Evolutionary conservation across 2,797 vertebrate genomes (phyloP).

Genomic region (Spheniscus humboldti): DNA sequence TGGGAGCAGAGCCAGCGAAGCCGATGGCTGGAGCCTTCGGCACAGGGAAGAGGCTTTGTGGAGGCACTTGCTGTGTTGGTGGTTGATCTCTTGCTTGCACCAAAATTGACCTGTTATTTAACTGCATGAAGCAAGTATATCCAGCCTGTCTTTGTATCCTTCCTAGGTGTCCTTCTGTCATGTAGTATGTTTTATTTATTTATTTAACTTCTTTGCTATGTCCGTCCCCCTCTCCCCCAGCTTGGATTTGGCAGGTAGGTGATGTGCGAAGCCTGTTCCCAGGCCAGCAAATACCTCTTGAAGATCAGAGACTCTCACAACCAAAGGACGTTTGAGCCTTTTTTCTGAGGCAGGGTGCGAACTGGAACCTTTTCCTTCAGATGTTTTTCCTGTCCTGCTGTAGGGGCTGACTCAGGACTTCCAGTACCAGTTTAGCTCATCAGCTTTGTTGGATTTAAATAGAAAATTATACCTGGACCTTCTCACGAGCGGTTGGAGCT

Average conservation of each 20-base stretch:
- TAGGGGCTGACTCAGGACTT: slow-evolving; percentile 11
- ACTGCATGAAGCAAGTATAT: not conserved
- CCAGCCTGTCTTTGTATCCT: not conserved
- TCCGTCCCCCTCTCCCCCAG: not conserved
- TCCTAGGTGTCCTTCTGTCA: not conserved
- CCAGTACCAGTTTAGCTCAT: not conserved
- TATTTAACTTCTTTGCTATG: not conserved
- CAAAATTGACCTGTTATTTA: not conserved
- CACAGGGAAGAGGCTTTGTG: not conserved
- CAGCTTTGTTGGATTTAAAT: not conserved
- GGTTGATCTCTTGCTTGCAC: not conserved
- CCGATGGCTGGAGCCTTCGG: accelerated
- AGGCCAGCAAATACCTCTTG: not conserved
- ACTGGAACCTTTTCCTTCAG: slow-evolving; percentile 15
- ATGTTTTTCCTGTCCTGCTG: slow-evolving; percentile 3
- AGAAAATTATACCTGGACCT: not conserved
- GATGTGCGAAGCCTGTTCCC: not conserved
- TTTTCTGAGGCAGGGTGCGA: not conserved
- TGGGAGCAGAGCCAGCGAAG: not conserved
- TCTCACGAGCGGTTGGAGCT: not conserved
- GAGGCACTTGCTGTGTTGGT: accelerated
- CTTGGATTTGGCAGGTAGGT: not conserved
- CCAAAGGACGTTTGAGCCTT: not conserved
- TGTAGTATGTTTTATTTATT: not conserved
- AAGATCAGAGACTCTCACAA: not conserved